Conservation (phyloP, 2,113 vertebrate genomes). For the Hylia prasina region DNA sequence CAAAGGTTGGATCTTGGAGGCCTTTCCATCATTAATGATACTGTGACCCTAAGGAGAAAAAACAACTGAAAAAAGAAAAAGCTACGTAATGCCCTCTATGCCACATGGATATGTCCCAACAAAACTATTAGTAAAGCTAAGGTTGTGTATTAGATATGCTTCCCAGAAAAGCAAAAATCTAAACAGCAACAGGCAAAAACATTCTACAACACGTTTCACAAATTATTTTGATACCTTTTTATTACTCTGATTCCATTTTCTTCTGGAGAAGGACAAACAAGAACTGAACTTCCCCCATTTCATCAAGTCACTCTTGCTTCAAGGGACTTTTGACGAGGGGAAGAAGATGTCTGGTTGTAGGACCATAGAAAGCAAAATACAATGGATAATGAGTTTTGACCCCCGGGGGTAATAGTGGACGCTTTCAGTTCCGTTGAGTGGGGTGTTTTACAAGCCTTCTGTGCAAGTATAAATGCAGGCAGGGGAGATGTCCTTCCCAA, state of each 20-base stretch:
- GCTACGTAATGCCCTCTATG: fast-evolving
- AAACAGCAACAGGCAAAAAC: background rate
- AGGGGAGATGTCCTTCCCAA: fast-evolving
- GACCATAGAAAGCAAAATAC: background rate
- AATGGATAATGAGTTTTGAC: background rate
- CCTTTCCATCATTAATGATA: background rate
- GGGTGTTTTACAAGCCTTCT: background rate
- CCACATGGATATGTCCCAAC: background rate
- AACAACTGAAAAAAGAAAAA: background rate
- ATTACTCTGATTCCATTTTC: background rate
- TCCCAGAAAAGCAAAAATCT: background rate
- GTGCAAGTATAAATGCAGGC: background rate
- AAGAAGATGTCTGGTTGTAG: background rate
- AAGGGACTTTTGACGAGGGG: background rate
- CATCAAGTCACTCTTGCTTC: fast-evolving
- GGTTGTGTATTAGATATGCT: background rate
- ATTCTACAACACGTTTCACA: no score
- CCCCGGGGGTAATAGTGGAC: background rate
- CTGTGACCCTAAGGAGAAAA: background rate
- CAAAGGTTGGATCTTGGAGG: background rate
- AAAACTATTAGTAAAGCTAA: background rate
- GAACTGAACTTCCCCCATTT: background rate
- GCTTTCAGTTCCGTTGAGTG: background rate
- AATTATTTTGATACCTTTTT: background rate
- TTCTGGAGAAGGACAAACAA: background rate